Evolutionary conservation across 2,888 invertebrate genomes (phyloP), one percentile per base, ranked within the genome.

Genomic region (Lasioglossum oenotherae): DNA sequence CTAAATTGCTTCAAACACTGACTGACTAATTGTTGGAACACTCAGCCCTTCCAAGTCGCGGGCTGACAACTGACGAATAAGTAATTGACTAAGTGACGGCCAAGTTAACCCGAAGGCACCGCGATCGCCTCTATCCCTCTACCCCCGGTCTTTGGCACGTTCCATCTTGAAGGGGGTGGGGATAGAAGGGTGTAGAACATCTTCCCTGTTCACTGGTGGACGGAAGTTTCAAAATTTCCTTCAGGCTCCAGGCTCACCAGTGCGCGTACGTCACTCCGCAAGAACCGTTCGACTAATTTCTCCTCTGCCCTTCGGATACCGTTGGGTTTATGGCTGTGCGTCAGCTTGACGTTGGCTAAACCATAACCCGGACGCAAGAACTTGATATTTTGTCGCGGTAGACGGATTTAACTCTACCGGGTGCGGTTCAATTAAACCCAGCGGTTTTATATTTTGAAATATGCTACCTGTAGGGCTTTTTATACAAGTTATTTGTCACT

Each of bases 1-100:
- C 71, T 71, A 71, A 71, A 71, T 74, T 74, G 74, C 49, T 74
- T 74, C 74, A 31, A 74, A 74, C 71, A 74, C 74, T n/a, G 49
- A 74, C 74, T 74, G 74, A 49, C 49, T 49, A 49, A 74, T 35
- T 74, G 74, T 49, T 46, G 74, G 74, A 74, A 49, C 49, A 46
- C 49, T 49, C 74, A 35, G 49, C 49, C 49, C 74, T 44, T 72
- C 44, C 72, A 44, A 38, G 72, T 27, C 44, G 41, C 16, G 41
- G 27, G 23, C 72, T 44, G 72, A 72, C 72, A 44, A 72, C 72
- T 74, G 74, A 74, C 35, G 74, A 49, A 74, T 74, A 74, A 74
- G 49, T 49, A 74, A 74, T 31, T 74, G 49, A 74, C 74, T 49
- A 74, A 74, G 74, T 74, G 74, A 74, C 74, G 49, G 49, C 49